Conservation (phyloP, 2,113 vertebrate genomes). For the Hippocampus mohnikei region DNA sequence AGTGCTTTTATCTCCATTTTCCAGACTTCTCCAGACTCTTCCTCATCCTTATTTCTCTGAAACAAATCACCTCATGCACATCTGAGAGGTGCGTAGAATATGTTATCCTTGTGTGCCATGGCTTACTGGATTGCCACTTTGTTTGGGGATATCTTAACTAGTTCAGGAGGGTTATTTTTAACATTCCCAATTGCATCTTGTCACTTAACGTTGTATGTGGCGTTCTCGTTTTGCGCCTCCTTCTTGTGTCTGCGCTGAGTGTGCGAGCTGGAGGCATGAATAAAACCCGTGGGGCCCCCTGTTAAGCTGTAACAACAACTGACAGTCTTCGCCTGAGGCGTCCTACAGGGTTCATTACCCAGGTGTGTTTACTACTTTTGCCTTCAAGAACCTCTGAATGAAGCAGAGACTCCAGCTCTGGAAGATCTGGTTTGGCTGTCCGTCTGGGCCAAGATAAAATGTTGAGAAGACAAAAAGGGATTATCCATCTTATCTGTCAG, state of each 20-base stretch:
- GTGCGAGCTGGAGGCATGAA: constrained; percentile 53
- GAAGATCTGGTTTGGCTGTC: constrained; percentile 31
- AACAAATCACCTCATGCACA: constrained; percentile 24
- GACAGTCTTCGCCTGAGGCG: constrained; percentile 60
- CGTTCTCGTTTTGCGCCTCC: constrained; percentile 30
- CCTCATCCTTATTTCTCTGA: constrained; percentile 29
- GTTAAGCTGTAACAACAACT: constrained; percentile 61
- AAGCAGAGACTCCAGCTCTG: constrained; percentile 29
- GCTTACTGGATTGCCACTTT: constrained; percentile 22
- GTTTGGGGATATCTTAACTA: constrained; percentile 23
- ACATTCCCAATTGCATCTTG: constrained; percentile 40
- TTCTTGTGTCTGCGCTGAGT: constrained; percentile 39
- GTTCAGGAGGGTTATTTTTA: constrained; percentile 52
- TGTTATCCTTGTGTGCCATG: constrained; percentile 15
- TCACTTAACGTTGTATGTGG: constrained; percentile 42
- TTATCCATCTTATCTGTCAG: constrained; percentile 61
- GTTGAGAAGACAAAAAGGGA: constrained; percentile 14
- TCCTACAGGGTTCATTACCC: constrained; percentile 56
- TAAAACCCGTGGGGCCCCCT: constrained; percentile 31
- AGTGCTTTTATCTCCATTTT: constrained; percentile 43
- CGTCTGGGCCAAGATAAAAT: constrained; percentile 8
- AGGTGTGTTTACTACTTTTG: constrained; percentile 61
- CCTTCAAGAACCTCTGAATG: constrained; percentile 39
- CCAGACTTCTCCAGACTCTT: constrained; percentile 14
- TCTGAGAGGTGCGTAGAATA: constrained; percentile 23